phyloP scores from a whole-genome alignment of 1,140 invertebrate genomes.

The Cheumatopsyche charites region DNA sequence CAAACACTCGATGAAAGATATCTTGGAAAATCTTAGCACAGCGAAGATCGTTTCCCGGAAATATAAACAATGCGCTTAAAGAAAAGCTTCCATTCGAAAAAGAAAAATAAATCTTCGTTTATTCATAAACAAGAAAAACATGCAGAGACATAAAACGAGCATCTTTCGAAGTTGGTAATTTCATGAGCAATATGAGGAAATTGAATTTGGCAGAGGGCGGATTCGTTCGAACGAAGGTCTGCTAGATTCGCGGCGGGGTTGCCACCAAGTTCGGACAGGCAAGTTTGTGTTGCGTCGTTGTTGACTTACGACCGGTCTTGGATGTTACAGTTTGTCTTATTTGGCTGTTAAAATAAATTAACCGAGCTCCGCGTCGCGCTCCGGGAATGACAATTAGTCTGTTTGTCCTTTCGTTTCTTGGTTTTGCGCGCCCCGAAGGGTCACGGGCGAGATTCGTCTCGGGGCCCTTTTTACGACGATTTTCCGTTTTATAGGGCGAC shows the following conservation, averaged over 20 bases:
- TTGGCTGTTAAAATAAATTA: slow-evolving; percentile 46
- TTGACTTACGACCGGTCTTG: slow-evolving; percentile 37
- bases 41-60: too few species aligned
- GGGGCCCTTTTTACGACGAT: neutral
- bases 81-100: too few species aligned
- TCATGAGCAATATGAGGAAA: neutral
- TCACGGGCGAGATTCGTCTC: slow-evolving; percentile 4
- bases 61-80: too few species aligned
- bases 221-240: neutral
- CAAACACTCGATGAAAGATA: too few species aligned
- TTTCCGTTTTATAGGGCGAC: too few species aligned
- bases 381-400: slow-evolving; percentile 42
- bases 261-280: slow-evolving; percentile 10
- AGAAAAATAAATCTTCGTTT: too few species aligned
- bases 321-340: slow-evolving; percentile 45
- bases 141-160: too few species aligned
- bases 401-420: slow-evolving; percentile 15
- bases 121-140: too few species aligned
- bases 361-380: slow-evolving; percentile 34
- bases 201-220: neutral
- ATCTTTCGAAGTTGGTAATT: neutral
- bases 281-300: slow-evolving; percentile 31
- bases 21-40: too few species aligned
- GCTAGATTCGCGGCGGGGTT: neutral
- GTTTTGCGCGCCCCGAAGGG: neutral